Conservation (phyloP, 92 coral and sea anemone species). For the Paramuricea clavata region DNA sequence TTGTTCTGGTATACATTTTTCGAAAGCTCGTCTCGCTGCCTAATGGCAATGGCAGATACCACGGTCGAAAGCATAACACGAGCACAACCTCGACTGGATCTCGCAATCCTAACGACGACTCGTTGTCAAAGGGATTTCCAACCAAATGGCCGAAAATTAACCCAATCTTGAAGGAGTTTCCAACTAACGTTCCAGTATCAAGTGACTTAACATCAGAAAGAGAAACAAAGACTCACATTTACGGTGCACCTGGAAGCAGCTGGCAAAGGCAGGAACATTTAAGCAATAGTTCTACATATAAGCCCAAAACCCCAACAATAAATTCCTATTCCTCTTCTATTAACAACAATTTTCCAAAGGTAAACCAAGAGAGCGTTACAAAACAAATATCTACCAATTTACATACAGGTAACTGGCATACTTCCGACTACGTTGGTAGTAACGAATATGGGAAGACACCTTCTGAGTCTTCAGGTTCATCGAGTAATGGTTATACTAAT, state of each 20-base stretch:
- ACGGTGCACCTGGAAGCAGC: neutral
- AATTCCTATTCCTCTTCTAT: neutral
- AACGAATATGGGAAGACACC: neutral
- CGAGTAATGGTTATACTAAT: neutral
- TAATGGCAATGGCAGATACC: neutral
- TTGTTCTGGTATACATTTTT: constrained; percentile 83
- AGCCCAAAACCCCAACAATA: neutral
- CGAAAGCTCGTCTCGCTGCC: constrained; percentile 85
- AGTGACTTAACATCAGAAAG: neutral
- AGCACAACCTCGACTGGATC: neutral
- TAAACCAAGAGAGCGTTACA: neutral
- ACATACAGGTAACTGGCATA: neutral
- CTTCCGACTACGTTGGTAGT: neutral
- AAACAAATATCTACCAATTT: neutral
- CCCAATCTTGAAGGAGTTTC: neutral
- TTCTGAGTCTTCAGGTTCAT: neutral
- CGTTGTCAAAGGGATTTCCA: constrained; percentile 13
- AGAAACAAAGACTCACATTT: constrained; percentile 16
- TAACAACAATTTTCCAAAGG: neutral
- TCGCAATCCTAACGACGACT: neutral
- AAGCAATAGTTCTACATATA: no score
- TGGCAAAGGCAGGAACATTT: neutral
- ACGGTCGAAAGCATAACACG: constrained; percentile 23
- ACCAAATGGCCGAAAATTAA: constrained; percentile 34
- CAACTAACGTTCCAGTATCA: neutral